Percentiles rank a stretch among this genome's conserved stretches.
These are phyloP conservation scores for Incurvaria masculella DNA, from an alignment of 2,888 invertebrate species.

Conservation along the genomic window DNA sequence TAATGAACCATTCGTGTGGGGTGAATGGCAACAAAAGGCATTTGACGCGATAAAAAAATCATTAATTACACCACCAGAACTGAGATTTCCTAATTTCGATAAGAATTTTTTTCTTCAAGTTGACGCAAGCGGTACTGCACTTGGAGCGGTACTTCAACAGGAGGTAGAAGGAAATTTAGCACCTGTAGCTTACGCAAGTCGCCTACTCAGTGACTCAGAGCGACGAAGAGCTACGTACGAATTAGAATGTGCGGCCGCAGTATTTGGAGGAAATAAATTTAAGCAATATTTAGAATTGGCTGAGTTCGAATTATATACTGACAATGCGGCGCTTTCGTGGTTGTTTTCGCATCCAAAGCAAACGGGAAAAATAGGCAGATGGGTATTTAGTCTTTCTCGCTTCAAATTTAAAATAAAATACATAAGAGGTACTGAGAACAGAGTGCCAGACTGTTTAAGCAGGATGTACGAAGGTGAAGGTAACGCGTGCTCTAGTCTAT, in stretches of 20 bases:
- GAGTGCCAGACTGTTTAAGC: background rate
- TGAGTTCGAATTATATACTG: constrained; percentile 5
- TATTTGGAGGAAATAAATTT: constrained; percentile 6
- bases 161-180: constrained; percentile 6
- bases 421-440: background rate
- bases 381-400: background rate
- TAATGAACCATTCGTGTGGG: background rate
- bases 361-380: background rate
- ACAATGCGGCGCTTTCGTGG: constrained; percentile 8
- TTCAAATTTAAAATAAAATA: background rate
- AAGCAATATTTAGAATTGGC: constrained; percentile 6
- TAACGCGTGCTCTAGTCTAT: background rate
- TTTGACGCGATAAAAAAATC: constrained; percentile 1
- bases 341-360: constrained; percentile 5
- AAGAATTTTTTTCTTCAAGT: constrained; percentile 6
- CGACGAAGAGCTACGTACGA: constrained; percentile 5
- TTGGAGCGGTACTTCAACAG: constrained; percentile 6
- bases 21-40: background rate
- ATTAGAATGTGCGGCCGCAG: constrained; percentile 7
- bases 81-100: constrained; percentile 6
- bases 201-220: constrained; percentile 1
- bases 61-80: constrained; percentile 5
- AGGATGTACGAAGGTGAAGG: background rate
- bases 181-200: constrained; percentile 6
- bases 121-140: constrained; percentile 4